Evolutionary conservation across 2,888 invertebrate genomes (phyloP).

Genomic region (Agriopis aurantiaria): DNA sequence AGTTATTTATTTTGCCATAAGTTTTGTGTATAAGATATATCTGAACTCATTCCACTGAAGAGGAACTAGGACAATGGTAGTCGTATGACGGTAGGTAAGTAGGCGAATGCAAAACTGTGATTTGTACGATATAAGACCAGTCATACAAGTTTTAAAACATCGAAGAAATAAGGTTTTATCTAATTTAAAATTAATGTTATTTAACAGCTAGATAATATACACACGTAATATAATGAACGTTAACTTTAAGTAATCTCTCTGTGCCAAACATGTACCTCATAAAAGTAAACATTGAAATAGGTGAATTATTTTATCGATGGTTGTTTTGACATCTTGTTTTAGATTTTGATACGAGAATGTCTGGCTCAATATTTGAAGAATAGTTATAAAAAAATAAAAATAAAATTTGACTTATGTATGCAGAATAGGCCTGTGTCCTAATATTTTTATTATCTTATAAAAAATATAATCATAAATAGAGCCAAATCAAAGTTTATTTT

Average conservation of each 20-base stretch:
- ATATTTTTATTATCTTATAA: too few relatives aligned
- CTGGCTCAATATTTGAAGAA: slow-evolving; percentile 46
- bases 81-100: slow-evolving; percentile 81
- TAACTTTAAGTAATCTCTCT: slow-evolving; percentile 88
- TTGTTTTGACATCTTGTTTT: slow-evolving; percentile 75
- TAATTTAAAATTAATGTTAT: slow-evolving; percentile 72
- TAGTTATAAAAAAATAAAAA: too few relatives aligned
- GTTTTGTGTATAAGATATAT: slow-evolving; percentile 68
- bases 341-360: slow-evolving; percentile 51
- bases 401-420: background rate
- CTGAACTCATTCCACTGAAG: slow-evolving; percentile 78
- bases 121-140: slow-evolving; percentile 85
- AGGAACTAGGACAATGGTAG: slow-evolving; percentile 77
- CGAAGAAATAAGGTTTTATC: slow-evolving; percentile 82
- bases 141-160: slow-evolving; percentile 86
- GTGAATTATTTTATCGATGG: slow-evolving; percentile 76
- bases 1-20: slow-evolving; percentile 71
- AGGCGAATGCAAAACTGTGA: slow-evolving; percentile 85
- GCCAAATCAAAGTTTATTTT: too few relatives aligned
- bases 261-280: slow-evolving; percentile 95
- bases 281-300: slow-evolving; percentile 82
- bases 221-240: slow-evolving; percentile 78
- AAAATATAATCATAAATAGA: too few relatives aligned
- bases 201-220: slow-evolving; percentile 76
- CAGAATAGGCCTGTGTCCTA: background rate